Conservation (phyloP, 2,113 vertebrate species). For the Pogona vitticeps region DNA sequence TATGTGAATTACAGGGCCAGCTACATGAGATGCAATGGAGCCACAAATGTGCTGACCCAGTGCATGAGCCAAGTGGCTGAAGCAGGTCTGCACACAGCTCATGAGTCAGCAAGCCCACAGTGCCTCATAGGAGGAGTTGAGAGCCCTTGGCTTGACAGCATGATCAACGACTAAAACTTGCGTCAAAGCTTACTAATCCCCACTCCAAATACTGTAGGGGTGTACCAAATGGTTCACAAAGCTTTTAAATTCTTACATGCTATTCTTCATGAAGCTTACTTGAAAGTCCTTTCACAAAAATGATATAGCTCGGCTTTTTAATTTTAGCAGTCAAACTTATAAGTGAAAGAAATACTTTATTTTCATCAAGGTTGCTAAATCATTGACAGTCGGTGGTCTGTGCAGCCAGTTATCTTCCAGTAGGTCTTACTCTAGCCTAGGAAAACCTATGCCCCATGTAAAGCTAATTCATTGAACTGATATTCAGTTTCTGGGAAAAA, state of each 20-base stretch:
- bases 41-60: slow-evolving; percentile 3
- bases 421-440: neutral
- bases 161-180: too few species aligned
- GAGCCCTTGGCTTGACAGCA: too few species aligned
- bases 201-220: too few species aligned
- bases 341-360: neutral
- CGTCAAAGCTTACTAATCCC: too few species aligned
- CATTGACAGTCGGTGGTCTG: neutral
- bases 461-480: neutral
- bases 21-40: neutral
- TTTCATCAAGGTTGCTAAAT: neutral
- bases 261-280: too few species aligned
- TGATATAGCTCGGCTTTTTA: too few species aligned
- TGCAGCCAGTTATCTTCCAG: neutral
- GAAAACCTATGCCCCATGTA: neutral
- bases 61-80: slow-evolving; percentile 15
- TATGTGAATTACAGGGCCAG: slow-evolving; percentile 13
- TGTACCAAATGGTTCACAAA: too few species aligned
- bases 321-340: neutral
- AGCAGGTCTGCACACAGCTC: neutral
- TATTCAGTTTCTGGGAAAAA: neutral
- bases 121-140: too few species aligned
- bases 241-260: too few species aligned
- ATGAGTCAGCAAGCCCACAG: too few species aligned
- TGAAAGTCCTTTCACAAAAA: too few species aligned